Conservation (phyloP, 2,113 vertebrate species). For the Mesocricetus auratus region DNA sequence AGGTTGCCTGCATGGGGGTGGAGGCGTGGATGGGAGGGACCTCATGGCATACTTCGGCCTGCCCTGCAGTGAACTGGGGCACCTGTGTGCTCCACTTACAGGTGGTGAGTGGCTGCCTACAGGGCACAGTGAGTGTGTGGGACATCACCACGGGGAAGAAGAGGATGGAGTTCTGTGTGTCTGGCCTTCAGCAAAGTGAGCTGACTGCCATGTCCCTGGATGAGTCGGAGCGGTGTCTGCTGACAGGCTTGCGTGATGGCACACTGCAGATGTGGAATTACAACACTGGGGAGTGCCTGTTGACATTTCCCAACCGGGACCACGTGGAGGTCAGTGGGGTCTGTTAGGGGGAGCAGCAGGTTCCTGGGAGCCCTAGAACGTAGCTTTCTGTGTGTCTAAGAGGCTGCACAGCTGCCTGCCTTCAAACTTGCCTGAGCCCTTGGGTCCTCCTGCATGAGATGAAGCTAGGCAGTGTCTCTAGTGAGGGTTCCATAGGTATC, state of each 20-base stretch:
- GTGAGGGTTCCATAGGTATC: fast-evolving
- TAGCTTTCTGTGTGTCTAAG: neutral
- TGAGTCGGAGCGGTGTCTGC: slow-evolving; percentile 75
- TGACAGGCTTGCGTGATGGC: slow-evolving; percentile 81
- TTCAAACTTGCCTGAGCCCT: neutral
- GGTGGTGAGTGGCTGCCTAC: slow-evolving; percentile 84
- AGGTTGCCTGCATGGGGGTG: neutral
- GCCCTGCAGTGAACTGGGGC: neutral
- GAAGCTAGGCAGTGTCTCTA: neutral
- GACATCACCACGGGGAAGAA: slow-evolving; percentile 78
- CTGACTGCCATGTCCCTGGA: slow-evolving; percentile 85
- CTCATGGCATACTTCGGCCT: neutral
- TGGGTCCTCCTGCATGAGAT: neutral
- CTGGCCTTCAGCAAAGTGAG: slow-evolving; percentile 7
- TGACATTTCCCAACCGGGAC: slow-evolving; percentile 75
- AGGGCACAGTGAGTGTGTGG: slow-evolving; percentile 80
- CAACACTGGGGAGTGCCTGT: slow-evolving; percentile 77
- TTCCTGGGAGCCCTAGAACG: neutral
- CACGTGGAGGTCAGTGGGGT: slow-evolving; percentile 77
- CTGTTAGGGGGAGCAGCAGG: neutral
- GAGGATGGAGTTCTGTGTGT: slow-evolving; percentile 78
- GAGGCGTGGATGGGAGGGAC: fast-evolving
- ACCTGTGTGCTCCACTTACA: neutral
- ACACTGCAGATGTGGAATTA: slow-evolving; percentile 84
- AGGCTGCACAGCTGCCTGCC: neutral